These are phyloP conservation scores for Mormyrus hasselquistii DNA, from an alignment of 2,797 vertebrate species.

Conservation along the genomic window DNA sequence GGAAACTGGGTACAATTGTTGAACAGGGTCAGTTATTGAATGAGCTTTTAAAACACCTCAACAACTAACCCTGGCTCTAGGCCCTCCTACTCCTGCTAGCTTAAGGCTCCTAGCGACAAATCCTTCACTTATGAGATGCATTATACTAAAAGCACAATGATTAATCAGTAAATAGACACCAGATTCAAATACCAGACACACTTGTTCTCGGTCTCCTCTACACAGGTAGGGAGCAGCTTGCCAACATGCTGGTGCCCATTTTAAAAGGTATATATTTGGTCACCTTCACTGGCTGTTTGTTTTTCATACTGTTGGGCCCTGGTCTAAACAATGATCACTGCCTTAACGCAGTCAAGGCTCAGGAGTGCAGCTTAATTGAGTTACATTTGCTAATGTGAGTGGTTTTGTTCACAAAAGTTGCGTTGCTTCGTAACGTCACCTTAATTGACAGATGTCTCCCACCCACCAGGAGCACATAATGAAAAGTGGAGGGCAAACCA, in stretches of 20 bases:
- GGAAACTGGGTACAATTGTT: neutral
- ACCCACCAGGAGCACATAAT: neutral
- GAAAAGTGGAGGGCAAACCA: neutral
- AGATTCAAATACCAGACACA: neutral
- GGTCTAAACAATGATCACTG: neutral
- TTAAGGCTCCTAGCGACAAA: neutral
- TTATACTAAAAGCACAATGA: neutral
- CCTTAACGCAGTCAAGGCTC: neutral
- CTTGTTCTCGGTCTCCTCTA: neutral
- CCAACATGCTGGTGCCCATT: neutral
- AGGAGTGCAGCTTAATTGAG: neutral
- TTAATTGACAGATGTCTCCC: neutral
- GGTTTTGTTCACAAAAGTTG: neutral
- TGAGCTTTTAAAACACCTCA: neutral
- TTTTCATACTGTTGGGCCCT: neutral
- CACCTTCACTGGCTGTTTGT: neutral
- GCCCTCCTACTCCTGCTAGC: neutral
- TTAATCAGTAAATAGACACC: neutral
- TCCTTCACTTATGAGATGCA: neutral
- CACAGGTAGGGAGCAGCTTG: neutral
- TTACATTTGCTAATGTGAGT: neutral
- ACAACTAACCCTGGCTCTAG: neutral
- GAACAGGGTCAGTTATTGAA: neutral
- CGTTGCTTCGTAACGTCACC: neutral
- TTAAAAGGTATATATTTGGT: neutral